Conservation (phyloP, 1,140 invertebrate species). For the Frieseomelitta varia region DNA sequence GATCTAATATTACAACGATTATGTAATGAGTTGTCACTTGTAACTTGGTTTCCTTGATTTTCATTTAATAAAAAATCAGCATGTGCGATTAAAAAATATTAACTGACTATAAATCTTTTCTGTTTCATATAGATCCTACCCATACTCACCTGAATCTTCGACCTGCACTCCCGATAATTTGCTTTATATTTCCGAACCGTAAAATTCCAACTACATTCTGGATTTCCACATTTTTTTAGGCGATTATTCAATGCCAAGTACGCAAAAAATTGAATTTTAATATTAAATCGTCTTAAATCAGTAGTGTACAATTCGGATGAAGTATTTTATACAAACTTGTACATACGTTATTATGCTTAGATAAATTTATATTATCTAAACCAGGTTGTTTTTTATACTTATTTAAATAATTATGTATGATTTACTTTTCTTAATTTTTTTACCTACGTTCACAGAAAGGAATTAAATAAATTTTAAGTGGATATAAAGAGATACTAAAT, state of each 20-base stretch:
- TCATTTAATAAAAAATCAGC: slow-evolving; percentile 67
- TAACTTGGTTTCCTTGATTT: slow-evolving; percentile 60
- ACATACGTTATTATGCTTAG: slow-evolving; percentile 26
- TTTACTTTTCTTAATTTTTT: not conserved
- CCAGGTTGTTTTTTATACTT: not conserved
- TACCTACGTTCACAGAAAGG: not conserved
- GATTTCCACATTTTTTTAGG: not conserved
- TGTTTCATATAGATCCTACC: slow-evolving; percentile 37
- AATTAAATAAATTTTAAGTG: not conserved
- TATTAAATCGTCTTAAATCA: not conserved
- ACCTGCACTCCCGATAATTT: slow-evolving; percentile 28
- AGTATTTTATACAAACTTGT: slow-evolving; percentile 39
- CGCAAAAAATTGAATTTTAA: not conserved
- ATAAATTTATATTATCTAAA: slow-evolving; percentile 37
- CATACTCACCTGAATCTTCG: slow-evolving; percentile 27
- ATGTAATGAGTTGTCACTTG: slow-evolving; percentile 59
- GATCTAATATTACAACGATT: slow-evolving; percentile 45
- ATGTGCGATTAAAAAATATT: slow-evolving; percentile 45
- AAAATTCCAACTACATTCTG: slow-evolving; percentile 10
- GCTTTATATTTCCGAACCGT: slow-evolving; percentile 10
- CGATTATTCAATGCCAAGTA: not conserved
- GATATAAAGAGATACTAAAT: not conserved
- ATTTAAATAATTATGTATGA: not conserved
- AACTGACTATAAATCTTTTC: slow-evolving; percentile 22
- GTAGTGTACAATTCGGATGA: not conserved